Base-by-base conservation (phyloP, 2,888 invertebrate genomes). In the Prosapia bicincta region DNA sequence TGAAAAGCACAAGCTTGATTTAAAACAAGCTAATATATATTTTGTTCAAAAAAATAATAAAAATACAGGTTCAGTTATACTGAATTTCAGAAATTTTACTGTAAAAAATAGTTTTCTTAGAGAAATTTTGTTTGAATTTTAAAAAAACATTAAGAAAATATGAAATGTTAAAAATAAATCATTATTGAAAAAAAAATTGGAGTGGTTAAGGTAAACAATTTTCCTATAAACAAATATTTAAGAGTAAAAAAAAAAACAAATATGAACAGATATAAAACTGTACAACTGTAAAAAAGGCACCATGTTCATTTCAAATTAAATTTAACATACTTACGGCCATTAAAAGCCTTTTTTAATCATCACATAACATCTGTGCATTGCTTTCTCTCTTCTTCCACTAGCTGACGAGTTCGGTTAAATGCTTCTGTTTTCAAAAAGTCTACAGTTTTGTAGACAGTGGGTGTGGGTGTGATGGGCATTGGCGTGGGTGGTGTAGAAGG, bases 401-500 rank as follows among this genome's bases (percentile, higher is more conserved):
- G 92, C 83, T 93, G 92, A 72, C 93, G 89, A 43, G 94, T 96
- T 77, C 93, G 91, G 85, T 94, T 95, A 83, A 98, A 95, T 6
- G 97, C 97, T 84, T 95, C 92, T 0, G 97, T 98, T 87, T 96
- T 97, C 72, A 95, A 87, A 86, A 97, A 97, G 86, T 98, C 97
- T 0, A 98, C 96, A 0, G 93, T 94, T 84, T 96, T 82, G 70
- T 82, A 82, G 54, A 81, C 81, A 6, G 81, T 81, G n/a, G 80
- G 78, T 2, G 79, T 78, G 0, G 78, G 69, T 0, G 74, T 66
- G 5, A 72, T 71, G n/a, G 71, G 70, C 5, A 78, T 43, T 10
- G 70, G 66, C 38, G 73, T 43, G 7, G 70, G 38, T 38, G 79
- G 73, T 7, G 30, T 75, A 71, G 38, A 73, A 43, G 68, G 73